phyloP scores from a whole-genome alignment of 2,888 invertebrate species.

The Galerucella calmariensis region DNA sequence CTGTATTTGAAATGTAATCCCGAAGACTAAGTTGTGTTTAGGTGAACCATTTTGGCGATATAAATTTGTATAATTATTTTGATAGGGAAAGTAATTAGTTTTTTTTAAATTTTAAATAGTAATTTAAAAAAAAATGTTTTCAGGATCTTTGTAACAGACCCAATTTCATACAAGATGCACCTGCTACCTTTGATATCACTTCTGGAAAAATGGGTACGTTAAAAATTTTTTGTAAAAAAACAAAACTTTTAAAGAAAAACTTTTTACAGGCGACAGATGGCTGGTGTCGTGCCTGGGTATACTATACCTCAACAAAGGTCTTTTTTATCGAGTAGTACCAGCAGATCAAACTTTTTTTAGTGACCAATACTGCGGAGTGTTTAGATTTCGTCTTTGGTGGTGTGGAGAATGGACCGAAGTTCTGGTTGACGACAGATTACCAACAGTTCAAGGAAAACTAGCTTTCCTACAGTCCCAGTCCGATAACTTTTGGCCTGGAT shows the following conservation, averaged over 20 bases:
- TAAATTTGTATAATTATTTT: conserved; percentile 7
- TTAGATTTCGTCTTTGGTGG: conserved; percentile 93
- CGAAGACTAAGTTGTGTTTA: too few species aligned
- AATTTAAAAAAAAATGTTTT: too few species aligned
- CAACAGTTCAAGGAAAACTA: conserved; percentile 86
- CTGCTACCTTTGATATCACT: conserved; percentile 83
- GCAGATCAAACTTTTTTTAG: conserved; percentile 86
- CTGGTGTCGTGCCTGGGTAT: conserved; percentile 89
- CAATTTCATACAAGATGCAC: conserved; percentile 82
- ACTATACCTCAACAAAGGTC: conserved; percentile 84
- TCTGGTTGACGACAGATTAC: conserved; percentile 88
- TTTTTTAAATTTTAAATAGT: too few species aligned
- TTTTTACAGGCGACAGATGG: conserved; percentile 84
- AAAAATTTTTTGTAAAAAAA: background rate
- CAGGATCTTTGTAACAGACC: conserved; percentile 83
- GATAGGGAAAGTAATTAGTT: conserved; percentile 2
- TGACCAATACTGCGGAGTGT: conserved; percentile 80
- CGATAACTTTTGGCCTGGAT: conserved; percentile 88
- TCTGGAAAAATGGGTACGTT: conserved; percentile 89
- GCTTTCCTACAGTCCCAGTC: conserved; percentile 87
- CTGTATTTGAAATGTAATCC: too few species aligned
- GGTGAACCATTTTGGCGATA: too few species aligned
- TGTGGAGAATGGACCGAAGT: conserved; percentile 93
- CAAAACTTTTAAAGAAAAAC: background rate
- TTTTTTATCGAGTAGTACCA: conserved; percentile 91